Base-by-base conservation (phyloP, 2,888 invertebrate genomes). In the Aquatica leii region DNA sequence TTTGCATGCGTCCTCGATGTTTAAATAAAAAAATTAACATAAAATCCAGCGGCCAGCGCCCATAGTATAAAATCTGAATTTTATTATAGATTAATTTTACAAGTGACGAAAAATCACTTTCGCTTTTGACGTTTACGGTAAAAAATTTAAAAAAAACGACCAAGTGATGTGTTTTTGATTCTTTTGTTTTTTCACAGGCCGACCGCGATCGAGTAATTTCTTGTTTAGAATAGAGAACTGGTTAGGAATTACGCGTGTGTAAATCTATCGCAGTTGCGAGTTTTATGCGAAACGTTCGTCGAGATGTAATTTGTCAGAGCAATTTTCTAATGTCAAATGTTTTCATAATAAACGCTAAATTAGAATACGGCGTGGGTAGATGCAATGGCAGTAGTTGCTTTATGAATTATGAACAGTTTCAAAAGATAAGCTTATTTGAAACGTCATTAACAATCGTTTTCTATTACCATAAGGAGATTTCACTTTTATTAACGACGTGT, bases 301-400 rank as follows among this genome's bases (percentile, higher is more conserved):
- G 35, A 34, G 8, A 34, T 43, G 12, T 46, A 60, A 60, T 60
- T 60, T 60, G 53, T 60, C 59, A 60, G 48, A 14, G 37, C 46
- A 60, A 54, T 60, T 24, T 52, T 60, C 59, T 60, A 54, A 59
- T 48, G 59, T 59, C 52, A 53, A 59, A 54, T 31, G 43, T 15
- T 43, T 43, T 43, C 17, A 17, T 43, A 43, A 43, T 43, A 43
- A 15, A 15, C 17, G 15, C 17, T 37, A 43, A 17, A 43, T 43
- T 43, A 43, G 43, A 43, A n/a, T n/a, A 4, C 8, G 17, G 43
- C 43, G 43, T 43, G 12, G 43, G 43, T 14, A 2, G 40, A 9
- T 43, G 43, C 17, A 15, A 8, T 9, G 14, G 43, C 17, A 15
- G 15, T 9, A 15, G 43, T 43, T 43, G 14, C 14, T 17, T 8